Evolutionary conservation across 37 sponge, comb jelly and placozoan species (phyloP).

Genomic region (Cliona cf. orientalis): DNA sequence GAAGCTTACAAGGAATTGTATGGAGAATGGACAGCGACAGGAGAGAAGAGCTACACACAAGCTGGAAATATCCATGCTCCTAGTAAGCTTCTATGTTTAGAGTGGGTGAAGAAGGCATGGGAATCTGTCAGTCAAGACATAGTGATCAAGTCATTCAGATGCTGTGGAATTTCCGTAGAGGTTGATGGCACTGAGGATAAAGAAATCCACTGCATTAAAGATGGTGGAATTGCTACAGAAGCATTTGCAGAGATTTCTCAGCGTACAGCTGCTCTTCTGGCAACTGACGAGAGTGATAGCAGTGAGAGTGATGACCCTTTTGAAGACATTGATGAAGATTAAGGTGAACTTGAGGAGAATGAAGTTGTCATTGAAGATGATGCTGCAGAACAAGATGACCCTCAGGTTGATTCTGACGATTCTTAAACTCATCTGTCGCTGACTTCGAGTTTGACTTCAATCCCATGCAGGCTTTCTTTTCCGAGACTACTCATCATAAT

Average conservation of each 20-base stretch:
- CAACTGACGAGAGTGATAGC: neutral
- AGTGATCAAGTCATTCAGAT: slow-evolving; percentile 46
- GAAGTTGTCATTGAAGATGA: slow-evolving; percentile 2
- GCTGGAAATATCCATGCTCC: slow-evolving; percentile 68
- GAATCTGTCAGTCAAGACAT: slow-evolving; percentile 31
- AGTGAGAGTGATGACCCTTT: neutral
- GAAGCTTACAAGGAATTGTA: slow-evolving; percentile 29
- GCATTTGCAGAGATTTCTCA: slow-evolving; percentile 5
- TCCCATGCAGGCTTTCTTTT: no score
- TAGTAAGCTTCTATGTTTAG: slow-evolving; percentile 5
- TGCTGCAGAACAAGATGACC: slow-evolving; percentile 12
- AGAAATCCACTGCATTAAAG: slow-evolving; percentile 23
- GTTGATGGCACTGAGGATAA: neutral
- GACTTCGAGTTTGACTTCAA: no score
- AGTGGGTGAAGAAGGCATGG: slow-evolving; percentile 68
- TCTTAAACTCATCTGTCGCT: neutral
- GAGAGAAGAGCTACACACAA: slow-evolving; percentile 52
- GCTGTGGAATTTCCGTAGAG: slow-evolving; percentile 45
- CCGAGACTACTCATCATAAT: no score
- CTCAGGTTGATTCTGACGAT: neutral
- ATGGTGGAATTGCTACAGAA: slow-evolving; percentile 47
- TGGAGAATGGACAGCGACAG: slow-evolving; percentile 56
- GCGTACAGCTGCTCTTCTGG: slow-evolving; percentile 6
- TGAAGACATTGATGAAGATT: neutral
- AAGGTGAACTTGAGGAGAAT: slow-evolving; percentile 12